Percentiles rank a stretch among this genome's conserved stretches.
Evolutionary conservation across 2,888 invertebrate genomes (phyloP).

Genomic region (Chymomyza procnemis): DNA sequence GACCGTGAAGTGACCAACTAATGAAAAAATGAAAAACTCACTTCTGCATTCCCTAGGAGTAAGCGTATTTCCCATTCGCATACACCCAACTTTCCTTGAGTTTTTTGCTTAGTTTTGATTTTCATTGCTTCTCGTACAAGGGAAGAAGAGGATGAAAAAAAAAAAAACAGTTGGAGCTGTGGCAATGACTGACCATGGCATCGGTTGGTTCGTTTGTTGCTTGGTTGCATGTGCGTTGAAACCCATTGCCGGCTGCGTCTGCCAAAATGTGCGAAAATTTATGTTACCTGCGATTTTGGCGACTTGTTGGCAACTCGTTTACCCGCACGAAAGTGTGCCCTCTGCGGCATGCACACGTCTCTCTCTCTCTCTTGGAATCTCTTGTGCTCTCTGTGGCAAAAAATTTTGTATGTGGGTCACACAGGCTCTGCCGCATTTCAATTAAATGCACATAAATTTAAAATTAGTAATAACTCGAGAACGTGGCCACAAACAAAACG

Average conservation of each 20-base stretch:
- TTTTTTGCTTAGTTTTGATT: slow-evolving; percentile 29
- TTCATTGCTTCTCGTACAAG: slow-evolving; percentile 10
- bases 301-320: slow-evolving; percentile 70
- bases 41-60: too few species aligned
- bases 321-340: slow-evolving; percentile 34
- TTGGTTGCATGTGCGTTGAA: slow-evolving; percentile 49
- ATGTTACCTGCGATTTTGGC: slow-evolving; percentile 75
- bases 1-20: too few species aligned
- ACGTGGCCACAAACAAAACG: slow-evolving; percentile 56
- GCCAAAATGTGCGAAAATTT: slow-evolving; percentile 74
- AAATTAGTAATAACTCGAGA: slow-evolving; percentile 66
- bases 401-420: slow-evolving; percentile 13
- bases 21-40: too few species aligned
- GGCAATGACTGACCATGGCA: slow-evolving; percentile 1
- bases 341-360: slow-evolving; percentile 4
- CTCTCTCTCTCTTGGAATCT: too few species aligned
- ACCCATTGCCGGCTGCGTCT: slow-evolving; percentile 17
- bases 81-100: not conserved
- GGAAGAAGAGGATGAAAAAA: too few species aligned
- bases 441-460: slow-evolving; percentile 70
- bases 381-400: not conserved
- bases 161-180: slow-evolving; percentile 8
- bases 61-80: too few species aligned
- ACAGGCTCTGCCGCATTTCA: slow-evolving; percentile 57
- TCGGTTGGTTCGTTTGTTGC: slow-evolving; percentile 27